These are phyloP conservation scores for Thymelicus lineola DNA, from an alignment of 2,888 invertebrate species.

Conservation along the genomic window DNA sequence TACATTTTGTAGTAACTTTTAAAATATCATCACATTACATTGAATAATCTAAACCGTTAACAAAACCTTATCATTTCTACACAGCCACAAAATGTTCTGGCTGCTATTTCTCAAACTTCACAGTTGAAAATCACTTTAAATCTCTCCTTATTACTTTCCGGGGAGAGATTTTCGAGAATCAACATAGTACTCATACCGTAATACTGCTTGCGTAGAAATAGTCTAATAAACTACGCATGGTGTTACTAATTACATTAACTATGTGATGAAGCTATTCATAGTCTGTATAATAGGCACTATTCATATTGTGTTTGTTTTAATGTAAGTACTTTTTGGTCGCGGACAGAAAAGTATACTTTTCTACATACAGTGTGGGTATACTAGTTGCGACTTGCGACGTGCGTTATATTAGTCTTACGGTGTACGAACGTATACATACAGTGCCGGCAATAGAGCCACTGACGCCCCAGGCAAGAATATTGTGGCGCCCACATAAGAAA, in stretches of 20 bases:
- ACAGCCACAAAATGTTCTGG: too few relatives aligned
- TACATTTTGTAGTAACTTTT: not conserved
- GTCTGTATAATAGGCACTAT: conserved; percentile 19
- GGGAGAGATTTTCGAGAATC: too few relatives aligned
- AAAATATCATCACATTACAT: not conserved
- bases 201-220: not conserved
- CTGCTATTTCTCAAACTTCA: too few relatives aligned
- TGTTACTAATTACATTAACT: conserved; percentile 1
- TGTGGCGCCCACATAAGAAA: too few relatives aligned
- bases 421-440: not conserved
- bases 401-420: too few relatives aligned
- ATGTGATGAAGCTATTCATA: conserved; percentile 3
- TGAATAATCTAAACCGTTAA: not conserved
- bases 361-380: not conserved
- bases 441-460: too few relatives aligned
- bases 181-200: not conserved
- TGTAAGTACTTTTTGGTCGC: not conserved
- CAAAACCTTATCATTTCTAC: too few relatives aligned
- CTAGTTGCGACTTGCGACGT: too few relatives aligned
- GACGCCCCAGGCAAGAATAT: too few relatives aligned
- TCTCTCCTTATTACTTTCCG: too few relatives aligned
- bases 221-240: not conserved
- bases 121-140: too few relatives aligned
- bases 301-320: conserved; percentile 8
- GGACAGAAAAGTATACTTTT: not conserved